Evolutionary conservation across 2,888 invertebrate genomes (phyloP).

Genomic region (Hirudinaria manillensis): DNA sequence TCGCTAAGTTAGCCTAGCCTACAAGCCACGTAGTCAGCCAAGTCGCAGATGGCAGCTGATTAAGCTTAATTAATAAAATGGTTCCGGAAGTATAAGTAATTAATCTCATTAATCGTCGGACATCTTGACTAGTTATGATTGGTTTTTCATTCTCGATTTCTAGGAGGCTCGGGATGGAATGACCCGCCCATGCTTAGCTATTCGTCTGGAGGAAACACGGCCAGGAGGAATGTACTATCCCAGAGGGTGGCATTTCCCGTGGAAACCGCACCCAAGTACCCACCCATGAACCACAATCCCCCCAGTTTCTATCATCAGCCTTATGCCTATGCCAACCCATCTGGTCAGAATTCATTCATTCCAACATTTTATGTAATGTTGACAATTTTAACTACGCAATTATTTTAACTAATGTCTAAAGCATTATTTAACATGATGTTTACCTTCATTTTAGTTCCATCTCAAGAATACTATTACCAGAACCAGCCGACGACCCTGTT

Average conservation of each 20-base stretch:
- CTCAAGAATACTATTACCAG: no score
- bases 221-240: conserved; percentile 44
- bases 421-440: no score
- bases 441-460: no score
- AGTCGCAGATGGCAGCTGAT: no score
- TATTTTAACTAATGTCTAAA: no score
- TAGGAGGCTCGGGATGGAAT: conserved; percentile 48
- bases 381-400: not conserved
- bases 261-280: conserved; percentile 1
- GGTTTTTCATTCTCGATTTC: no score
- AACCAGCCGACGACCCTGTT: not conserved
- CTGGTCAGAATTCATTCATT: not conserved
- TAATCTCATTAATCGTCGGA: no score
- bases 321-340: not conserved
- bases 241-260: conserved; percentile 48
- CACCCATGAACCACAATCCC: conserved; percentile 3
- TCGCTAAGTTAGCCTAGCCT: no score
- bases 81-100: no score
- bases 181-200: conserved; percentile 52
- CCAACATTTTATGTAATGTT: not conserved
- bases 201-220: conserved; percentile 36
- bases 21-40: no score
- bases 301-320: not conserved
- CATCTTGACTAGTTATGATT: no score
- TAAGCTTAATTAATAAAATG: no score